phyloP scores from a whole-genome alignment of 1,140 invertebrate genomes.

The Hyles vespertilio region DNA sequence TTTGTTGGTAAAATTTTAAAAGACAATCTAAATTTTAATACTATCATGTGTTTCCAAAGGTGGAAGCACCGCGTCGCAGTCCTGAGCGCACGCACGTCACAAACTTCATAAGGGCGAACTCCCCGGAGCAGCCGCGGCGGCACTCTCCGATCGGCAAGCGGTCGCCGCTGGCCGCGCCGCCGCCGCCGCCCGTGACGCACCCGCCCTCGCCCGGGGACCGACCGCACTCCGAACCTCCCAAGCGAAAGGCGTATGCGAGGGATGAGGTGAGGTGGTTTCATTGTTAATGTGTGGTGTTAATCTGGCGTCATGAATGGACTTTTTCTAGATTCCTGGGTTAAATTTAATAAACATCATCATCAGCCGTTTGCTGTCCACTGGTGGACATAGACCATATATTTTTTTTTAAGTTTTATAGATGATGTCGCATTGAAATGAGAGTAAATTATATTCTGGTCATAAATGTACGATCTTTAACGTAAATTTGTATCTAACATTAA shows the following conservation, averaged over 20 bases:
- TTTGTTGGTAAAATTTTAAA: too few species aligned
- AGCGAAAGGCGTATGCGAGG: conserved; percentile 61
- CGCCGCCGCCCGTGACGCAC: conserved; percentile 23
- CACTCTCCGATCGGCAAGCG: conserved; percentile 36
- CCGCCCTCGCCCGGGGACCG: conserved; percentile 37
- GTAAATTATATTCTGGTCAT: too few species aligned
- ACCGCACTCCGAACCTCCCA: conserved; percentile 66
- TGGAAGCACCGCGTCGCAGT: conserved; percentile 63
- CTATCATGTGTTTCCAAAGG: conserved; percentile 24
- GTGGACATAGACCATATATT: too few species aligned
- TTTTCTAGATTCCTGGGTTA: too few species aligned
- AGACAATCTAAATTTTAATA: conserved; percentile 1
- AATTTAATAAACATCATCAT: too few species aligned
- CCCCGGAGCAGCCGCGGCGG: conserved; percentile 48
- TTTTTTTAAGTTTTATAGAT: too few species aligned
- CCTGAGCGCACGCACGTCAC: conserved; percentile 66
- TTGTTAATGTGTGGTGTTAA: too few species aligned
- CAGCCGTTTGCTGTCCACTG: too few species aligned
- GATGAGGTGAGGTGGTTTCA: conserved; percentile 64
- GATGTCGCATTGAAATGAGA: too few species aligned
- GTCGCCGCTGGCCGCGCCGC: conserved; percentile 48
- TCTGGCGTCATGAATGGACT: too few species aligned
- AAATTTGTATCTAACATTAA: too few species aligned
- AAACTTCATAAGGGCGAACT: conserved; percentile 68
- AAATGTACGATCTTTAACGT: too few species aligned